phyloP scores from a whole-genome alignment of 2,888 invertebrate species.

The Endotricha flammealis region DNA sequence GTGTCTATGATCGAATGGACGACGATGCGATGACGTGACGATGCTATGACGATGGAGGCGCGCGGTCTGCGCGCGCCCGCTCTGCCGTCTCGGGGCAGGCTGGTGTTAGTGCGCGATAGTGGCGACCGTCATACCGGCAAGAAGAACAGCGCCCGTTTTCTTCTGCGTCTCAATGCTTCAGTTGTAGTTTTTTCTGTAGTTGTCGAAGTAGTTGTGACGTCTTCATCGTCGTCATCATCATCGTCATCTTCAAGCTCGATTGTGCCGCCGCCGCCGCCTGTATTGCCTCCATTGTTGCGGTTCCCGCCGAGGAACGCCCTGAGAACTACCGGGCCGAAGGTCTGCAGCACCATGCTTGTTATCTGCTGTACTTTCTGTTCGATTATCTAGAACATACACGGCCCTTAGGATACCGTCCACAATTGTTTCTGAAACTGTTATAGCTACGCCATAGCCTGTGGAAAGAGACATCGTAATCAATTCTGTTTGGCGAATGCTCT shows the following conservation, averaged over 20 bases:
- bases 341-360: conserved; percentile 84
- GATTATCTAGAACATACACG: conserved; percentile 80
- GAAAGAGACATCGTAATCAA: conserved; percentile 17
- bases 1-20: conserved; percentile 14
- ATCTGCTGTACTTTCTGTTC: conserved; percentile 88
- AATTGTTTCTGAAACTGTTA: conserved; percentile 16
- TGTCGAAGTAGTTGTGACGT: conserved; percentile 34
- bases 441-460: conserved; percentile 19
- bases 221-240: conserved; percentile 79
- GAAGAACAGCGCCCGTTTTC: conserved; percentile 53
- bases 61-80: conserved; percentile 56
- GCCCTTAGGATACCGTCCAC: conserved; percentile 42
- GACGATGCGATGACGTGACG: conserved; percentile 29
- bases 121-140: conserved; percentile 62
- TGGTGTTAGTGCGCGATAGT: conserved; percentile 57
- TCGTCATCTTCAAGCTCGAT: conserved; percentile 74
- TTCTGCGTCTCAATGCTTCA: conserved; percentile 29
- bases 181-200: conserved; percentile 15
- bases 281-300: conserved; percentile 55
- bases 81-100: conserved; percentile 71
- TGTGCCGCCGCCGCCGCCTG: conserved; percentile 58
- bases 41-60: conserved; percentile 47
- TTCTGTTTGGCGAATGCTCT: conserved; percentile 4
- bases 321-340: conserved; percentile 86
- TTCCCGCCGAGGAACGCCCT: conserved; percentile 77